These are phyloP conservation scores for Ptychobarbus kaznakovi DNA, from an alignment of 2,797 vertebrate species.

Conservation along the genomic window DNA sequence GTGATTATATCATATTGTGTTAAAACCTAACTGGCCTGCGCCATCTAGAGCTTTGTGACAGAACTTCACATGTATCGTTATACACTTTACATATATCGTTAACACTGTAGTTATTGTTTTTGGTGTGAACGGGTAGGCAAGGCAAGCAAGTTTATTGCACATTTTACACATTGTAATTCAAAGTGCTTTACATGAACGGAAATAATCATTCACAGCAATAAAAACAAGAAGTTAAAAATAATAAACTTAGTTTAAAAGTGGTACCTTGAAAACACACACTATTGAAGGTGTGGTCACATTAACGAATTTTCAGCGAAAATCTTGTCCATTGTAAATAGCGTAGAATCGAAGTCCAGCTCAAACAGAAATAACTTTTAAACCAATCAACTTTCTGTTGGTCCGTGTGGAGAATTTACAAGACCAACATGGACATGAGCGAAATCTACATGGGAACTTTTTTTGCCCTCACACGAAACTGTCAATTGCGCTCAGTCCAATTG, in stretches of 20 bases:
- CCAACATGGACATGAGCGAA: background rate
- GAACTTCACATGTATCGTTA: background rate
- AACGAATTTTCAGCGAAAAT: background rate
- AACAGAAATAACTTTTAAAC: background rate
- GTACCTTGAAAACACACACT: background rate
- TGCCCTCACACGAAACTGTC: background rate
- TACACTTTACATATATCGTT: background rate
- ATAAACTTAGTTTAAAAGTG: slow-evolving; percentile 1
- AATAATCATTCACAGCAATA: no score
- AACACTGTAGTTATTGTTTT: background rate
- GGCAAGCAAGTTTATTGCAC: no score
- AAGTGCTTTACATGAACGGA: no score
- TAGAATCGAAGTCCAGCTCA: background rate
- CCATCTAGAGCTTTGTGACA: background rate
- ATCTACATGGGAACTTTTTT: background rate
- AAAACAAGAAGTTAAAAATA: no score
- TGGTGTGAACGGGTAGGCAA: background rate
- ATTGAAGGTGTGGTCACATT: background rate
- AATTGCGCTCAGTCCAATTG: background rate
- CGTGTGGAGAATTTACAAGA: background rate
- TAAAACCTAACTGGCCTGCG: background rate
- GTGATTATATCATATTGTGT: background rate
- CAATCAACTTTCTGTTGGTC: background rate
- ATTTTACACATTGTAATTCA: no score
- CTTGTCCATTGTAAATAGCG: background rate